These are phyloP conservation scores for Choristoneura fumiferana DNA, from an alignment of 1,140 invertebrate genomes.

Conservation along the genomic window DNA sequence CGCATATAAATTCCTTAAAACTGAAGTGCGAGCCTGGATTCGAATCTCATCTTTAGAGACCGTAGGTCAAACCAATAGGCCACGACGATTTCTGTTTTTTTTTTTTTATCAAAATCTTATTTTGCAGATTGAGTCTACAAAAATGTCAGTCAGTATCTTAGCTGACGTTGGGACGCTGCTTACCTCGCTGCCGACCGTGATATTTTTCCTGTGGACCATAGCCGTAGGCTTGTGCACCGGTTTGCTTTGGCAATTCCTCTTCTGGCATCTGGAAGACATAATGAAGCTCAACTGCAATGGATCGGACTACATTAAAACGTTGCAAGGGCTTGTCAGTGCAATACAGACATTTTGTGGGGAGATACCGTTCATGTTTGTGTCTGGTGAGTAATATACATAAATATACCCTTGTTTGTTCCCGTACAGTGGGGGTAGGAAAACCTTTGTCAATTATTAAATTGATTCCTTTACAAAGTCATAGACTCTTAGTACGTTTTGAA, in stretches of 20 bases:
- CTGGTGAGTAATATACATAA: slow-evolving; percentile 77
- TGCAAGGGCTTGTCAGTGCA: slow-evolving; percentile 88
- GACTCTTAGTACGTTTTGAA: too few species aligned
- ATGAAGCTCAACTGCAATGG: slow-evolving; percentile 73
- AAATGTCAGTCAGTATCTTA: slow-evolving; percentile 81
- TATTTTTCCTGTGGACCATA: slow-evolving; percentile 89
- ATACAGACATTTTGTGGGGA: slow-evolving; percentile 93
- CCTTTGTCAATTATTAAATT: too few species aligned
- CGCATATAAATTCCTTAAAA: too few species aligned
- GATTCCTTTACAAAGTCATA: too few species aligned
- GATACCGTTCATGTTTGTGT: slow-evolving; percentile 92
- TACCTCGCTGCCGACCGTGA: slow-evolving; percentile 80
- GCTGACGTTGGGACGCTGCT: slow-evolving; percentile 82
- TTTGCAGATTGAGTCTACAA: slow-evolving; percentile 80
- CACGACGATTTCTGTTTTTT: too few species aligned
- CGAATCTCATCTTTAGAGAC: too few species aligned
- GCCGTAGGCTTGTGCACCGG: slow-evolving; percentile 91
- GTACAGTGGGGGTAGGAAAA: too few species aligned
- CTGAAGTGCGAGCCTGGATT: too few species aligned
- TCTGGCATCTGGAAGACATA: slow-evolving; percentile 89
- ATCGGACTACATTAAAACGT: slow-evolving; percentile 84
- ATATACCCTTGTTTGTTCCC: too few species aligned
- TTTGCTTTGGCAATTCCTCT: slow-evolving; percentile 93
- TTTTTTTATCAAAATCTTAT: too few species aligned
- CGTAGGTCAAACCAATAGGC: too few species aligned